Base-by-base conservation (phyloP, 2,888 invertebrate genomes). In the Rhodophaea formosa region DNA sequence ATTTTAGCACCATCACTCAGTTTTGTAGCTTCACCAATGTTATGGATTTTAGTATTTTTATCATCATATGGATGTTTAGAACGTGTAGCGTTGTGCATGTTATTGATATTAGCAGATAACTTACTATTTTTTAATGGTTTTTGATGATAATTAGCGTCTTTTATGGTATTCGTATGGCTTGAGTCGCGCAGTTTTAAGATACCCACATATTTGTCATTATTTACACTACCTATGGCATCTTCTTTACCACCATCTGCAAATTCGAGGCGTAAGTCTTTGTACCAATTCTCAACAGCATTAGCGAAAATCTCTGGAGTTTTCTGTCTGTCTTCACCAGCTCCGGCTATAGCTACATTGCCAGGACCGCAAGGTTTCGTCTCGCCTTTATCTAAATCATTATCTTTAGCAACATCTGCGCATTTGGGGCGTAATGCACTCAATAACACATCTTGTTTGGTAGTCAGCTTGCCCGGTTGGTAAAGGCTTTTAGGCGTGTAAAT, bases 301-400 rank as follows among this genome's bases (percentile, higher is more conserved):
- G 32, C 15, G 32, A 32, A 49, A 3, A 12, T 49, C 1, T 49
- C 8, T 8, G 32, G 15, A 14, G 15, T 14, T 5, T 15, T 49
- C 32, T 30, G 8, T 14, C 32, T 15, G 2, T 49, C 29, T 32
- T 30, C 15, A 14, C 0, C 32, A 10, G 8, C 49, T 6, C 1
- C 8, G 12, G 0, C 1, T 7, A 29, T n/a, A 49, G 15, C 32
- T 8, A 1, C 8, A 6, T 39, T n/a, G 3, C 10, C 35, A 12
- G 74, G 74, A 74, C 72, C 72, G 72, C 74, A 75, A 74, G 75
- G 75, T 68, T 49, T 55, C n/a, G 55, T 57, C 58, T 59, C 63
- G 64, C 52, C 57, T 62, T n/a, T 8, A 15, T 39, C 3, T 8
- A 23, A 8, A 8, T 15, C 53, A 14, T 10, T 52, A 39, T 42